Conservation (phyloP, 2,888 invertebrate species). For the Clepsis dumicolana region DNA sequence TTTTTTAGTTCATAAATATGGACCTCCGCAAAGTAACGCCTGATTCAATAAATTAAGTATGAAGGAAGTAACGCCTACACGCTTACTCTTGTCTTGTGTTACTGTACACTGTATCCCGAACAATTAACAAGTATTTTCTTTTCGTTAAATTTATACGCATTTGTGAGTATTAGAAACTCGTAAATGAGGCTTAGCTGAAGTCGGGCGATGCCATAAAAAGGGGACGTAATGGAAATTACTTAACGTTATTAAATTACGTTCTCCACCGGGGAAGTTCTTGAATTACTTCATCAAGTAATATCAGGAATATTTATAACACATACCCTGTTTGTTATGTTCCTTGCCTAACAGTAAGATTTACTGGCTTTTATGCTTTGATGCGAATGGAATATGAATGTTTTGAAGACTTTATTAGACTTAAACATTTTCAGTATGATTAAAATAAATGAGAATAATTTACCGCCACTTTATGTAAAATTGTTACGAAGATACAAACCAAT, state of each 20-base stretch:
- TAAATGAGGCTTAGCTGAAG: conserved; percentile 21
- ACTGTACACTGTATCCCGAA: not conserved
- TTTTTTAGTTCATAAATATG: too few species aligned
- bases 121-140: conserved; percentile 14
- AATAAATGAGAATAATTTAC: too few species aligned
- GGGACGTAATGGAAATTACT: conserved; percentile 21
- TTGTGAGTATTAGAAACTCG: conserved; percentile 26
- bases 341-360: not conserved
- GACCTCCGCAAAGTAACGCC: too few species aligned
- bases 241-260: conserved; percentile 31
- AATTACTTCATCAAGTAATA: conserved; percentile 10
- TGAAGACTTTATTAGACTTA: too few species aligned
- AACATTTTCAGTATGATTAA: too few species aligned
- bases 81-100: too few species aligned
- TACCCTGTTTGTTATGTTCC: not conserved
- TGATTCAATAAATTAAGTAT: too few species aligned
- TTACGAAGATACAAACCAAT: too few species aligned
- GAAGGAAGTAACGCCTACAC: too few species aligned
- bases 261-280: conserved; percentile 11
- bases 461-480: too few species aligned
- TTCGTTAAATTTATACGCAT: conserved; percentile 14
- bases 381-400: not conserved
- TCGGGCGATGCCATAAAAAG: conserved; percentile 22
- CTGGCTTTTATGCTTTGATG: conserved; percentile 1
- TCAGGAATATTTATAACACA: conserved; percentile 12